Evolutionary conservation across 2,797 vertebrate genomes (phyloP).

Genomic region (Alcedo atthis): DNA sequence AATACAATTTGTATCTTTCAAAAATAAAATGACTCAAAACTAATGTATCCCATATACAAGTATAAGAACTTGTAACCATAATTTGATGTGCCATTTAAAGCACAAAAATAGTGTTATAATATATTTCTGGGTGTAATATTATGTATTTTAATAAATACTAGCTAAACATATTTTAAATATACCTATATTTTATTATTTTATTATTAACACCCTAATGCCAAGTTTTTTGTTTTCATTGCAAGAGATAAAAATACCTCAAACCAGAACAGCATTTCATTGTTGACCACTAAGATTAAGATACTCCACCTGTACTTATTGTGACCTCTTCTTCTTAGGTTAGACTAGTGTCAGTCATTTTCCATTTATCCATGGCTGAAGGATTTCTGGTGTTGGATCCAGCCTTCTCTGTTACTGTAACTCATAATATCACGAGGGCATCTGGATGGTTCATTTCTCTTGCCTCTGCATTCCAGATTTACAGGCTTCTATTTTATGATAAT

Average conservation of each 20-base stretch:
- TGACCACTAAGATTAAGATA: neutral
- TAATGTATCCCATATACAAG: neutral
- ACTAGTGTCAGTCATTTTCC: neutral
- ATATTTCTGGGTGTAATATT: neutral
- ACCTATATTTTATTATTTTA: neutral
- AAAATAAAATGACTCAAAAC: neutral
- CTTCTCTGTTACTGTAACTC: neutral
- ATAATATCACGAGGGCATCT: neutral
- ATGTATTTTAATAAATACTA: neutral
- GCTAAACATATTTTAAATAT: neutral
- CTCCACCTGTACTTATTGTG: neutral
- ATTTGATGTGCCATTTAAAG: neutral
- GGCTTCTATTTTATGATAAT: neutral
- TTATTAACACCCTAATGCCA: neutral
- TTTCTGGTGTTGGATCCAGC: neutral
- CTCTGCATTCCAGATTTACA: neutral
- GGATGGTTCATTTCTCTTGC: neutral
- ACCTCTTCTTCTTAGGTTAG: neutral
- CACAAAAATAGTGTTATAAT: neutral
- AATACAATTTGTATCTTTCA: neutral
- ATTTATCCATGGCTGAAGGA: neutral
- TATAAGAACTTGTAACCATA: neutral
- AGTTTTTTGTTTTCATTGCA: neutral
- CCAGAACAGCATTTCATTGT: neutral
- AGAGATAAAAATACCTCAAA: neutral